Evolutionary conservation across 2,797 vertebrate genomes (phyloP).

Genomic region (Cheirogaleus major): DNA sequence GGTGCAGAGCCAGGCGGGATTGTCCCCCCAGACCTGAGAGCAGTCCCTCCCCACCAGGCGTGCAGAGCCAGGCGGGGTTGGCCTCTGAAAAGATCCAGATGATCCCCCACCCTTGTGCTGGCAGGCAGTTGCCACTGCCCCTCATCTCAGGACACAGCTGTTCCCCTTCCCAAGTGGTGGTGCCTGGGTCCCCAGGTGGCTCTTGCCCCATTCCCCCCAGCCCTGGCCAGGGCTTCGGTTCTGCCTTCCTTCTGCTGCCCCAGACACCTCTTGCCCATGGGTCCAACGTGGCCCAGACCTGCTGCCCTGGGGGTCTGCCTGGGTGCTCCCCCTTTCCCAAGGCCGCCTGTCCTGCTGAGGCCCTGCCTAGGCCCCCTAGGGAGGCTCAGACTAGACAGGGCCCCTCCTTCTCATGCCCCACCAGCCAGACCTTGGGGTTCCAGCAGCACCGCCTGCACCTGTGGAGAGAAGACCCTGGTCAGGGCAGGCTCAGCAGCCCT

Average conservation of each 20-base stretch:
- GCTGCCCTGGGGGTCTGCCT: background rate
- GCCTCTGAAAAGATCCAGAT: background rate
- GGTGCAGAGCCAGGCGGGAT: rapidly evolving
- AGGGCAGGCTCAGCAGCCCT: background rate
- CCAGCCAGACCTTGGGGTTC: background rate
- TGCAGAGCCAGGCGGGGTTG: background rate
- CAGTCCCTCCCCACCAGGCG: too few species aligned
- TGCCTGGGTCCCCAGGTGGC: background rate
- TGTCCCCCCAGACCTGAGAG: too few species aligned
- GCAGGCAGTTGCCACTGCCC: rapidly evolving
- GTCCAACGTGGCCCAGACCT: background rate
- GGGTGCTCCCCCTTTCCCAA: background rate
- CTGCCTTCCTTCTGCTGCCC: background rate
- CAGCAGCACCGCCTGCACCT: background rate
- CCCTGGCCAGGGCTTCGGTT: background rate
- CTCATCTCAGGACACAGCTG: background rate
- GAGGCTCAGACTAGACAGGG: background rate
- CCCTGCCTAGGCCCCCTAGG: background rate
- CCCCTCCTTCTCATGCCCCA: background rate
- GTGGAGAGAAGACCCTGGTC: background rate
- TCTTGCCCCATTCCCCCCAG: background rate
- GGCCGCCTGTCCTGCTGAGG: too few species aligned
- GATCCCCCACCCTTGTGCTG: rapidly evolving
- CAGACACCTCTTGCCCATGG: rapidly evolving
- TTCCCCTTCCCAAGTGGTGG: background rate